Evolutionary conservation across 2,888 invertebrate species (phyloP).

Genomic region (Platynereis dumerilii): DNA sequence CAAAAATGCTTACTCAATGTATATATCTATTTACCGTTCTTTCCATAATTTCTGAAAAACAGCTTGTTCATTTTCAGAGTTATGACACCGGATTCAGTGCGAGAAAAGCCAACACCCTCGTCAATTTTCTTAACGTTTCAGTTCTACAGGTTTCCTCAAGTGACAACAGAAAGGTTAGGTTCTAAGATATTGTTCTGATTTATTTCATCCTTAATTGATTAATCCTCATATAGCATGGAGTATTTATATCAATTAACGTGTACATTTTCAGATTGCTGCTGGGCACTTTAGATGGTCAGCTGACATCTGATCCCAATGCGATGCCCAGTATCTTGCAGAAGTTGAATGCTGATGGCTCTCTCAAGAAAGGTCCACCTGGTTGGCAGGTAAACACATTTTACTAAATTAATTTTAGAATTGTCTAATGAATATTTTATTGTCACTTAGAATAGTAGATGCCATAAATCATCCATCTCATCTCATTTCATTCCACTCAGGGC

Average conservation of each 20-base stretch:
- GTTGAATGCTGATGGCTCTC: constrained; percentile 58
- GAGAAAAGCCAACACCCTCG: constrained; percentile 18
- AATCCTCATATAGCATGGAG: no score
- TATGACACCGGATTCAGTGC: constrained; percentile 6
- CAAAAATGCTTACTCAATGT: no score
- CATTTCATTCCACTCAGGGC: no score
- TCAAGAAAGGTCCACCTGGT: constrained; percentile 59
- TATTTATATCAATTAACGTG: no score
- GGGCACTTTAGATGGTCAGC: constrained; percentile 52
- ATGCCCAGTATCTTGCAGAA: constrained; percentile 59
- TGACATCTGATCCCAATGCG: constrained; percentile 47
- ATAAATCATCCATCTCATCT: no score
- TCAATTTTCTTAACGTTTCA: constrained; percentile 66
- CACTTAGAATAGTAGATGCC: no score
- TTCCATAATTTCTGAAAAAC: no score
- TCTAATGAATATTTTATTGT: no score
- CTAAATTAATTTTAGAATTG: no score
- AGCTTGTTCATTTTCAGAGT: constrained; percentile 25
- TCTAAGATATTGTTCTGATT: no score
- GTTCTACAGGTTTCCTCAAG: constrained; percentile 66
- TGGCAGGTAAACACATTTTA: constrained; percentile 58
- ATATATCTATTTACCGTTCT: no score
- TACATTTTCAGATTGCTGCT: constrained; percentile 53
- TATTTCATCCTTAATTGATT: no score
- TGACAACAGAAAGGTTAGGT: constrained; percentile 64